Evolutionary conservation across 2,797 vertebrate species (phyloP).

Genomic region (Macropodus opercularis): DNA sequence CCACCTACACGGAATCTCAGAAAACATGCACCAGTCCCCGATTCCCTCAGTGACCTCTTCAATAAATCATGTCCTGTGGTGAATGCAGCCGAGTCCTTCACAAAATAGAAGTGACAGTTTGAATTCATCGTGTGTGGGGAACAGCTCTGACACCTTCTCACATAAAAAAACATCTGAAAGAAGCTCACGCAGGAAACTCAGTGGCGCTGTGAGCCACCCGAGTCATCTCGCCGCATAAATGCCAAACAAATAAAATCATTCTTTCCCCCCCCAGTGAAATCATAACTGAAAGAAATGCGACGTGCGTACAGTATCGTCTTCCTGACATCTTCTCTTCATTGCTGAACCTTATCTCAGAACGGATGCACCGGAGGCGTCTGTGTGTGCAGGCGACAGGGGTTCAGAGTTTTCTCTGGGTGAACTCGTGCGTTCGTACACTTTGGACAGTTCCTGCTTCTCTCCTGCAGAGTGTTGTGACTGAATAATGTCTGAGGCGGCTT

Average conservation of each 20-base stretch:
- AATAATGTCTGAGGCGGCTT: conserved; percentile 38
- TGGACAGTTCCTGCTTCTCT: conserved; percentile 49
- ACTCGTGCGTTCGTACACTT: conserved; percentile 54
- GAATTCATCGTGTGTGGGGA: conserved; percentile 3
- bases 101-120: conserved; percentile 7
- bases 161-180: conserved; percentile 8
- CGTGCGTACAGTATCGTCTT: conserved; percentile 2
- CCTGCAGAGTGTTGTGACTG: conserved; percentile 43
- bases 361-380: conserved; percentile 16
- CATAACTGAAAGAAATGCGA: conserved; percentile 3
- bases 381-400: conserved; percentile 26
- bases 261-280: background rate
- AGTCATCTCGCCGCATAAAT: conserved; percentile 11
- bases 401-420: conserved; percentile 44
- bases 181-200: background rate
- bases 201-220: conserved; percentile 1
- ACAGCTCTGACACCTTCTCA: conserved; percentile 7
- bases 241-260: conserved; percentile 25
- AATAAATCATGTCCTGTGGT: background rate
- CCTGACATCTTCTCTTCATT: conserved; percentile 1
- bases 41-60: conserved; percentile 25
- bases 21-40: background rate
- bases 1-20: conserved; percentile 18
- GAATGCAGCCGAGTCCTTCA: conserved; percentile 17
- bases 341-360: conserved; percentile 4